Evolutionary conservation across 2,888 invertebrate species (phyloP), one percentile per base, ranked within the genome.

Genomic region (Thymelicus sylvestris): DNA sequence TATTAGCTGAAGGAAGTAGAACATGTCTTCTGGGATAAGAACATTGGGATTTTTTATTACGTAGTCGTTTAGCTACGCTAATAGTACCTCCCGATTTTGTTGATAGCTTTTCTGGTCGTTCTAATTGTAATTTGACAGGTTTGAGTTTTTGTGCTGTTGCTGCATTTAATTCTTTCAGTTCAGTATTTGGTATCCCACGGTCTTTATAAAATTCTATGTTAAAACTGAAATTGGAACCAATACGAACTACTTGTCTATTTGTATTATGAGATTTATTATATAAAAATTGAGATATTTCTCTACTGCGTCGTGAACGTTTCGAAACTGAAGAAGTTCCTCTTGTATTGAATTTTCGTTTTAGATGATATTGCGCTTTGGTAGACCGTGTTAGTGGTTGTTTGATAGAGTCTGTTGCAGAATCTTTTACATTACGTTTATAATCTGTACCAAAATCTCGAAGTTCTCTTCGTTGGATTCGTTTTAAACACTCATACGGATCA

Each of bases 181-280:
- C 48, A 15, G 7, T 66, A 47, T 41, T 10, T 19, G 7, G 15
- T 44, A 74, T 71, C n/a, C 71, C 73, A 7, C 50, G 31, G 6
- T 72, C 72, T 75, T 79, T 79, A 70, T 66, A 77, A 76, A 80
- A 79, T 24, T 79, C 77, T 66, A 80, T 68, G 38, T 74, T 69
- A 69, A 80, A 78, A 55, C 72, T 77, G 72, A 79, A 77, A 71
- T 59, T 77, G 8, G 80, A 80, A 52, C 78, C 75, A 39, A 79
- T 67, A 39, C 77, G 73, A 47, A 80, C 75, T 12, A 60, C 70
- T 73, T 76, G 74, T 59, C 73, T 67, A 6, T 67, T 66, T 0
- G 24, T 44, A n/a, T 47, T 61, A 41, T 8, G 24, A 48, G 15
- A 15, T 7, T n/a, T n/a, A 6, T 47, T 19, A 31, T 24, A 15